Base-by-base conservation (phyloP, 2,888 invertebrate genomes). In the Cyrtodaria siliqua region DNA sequence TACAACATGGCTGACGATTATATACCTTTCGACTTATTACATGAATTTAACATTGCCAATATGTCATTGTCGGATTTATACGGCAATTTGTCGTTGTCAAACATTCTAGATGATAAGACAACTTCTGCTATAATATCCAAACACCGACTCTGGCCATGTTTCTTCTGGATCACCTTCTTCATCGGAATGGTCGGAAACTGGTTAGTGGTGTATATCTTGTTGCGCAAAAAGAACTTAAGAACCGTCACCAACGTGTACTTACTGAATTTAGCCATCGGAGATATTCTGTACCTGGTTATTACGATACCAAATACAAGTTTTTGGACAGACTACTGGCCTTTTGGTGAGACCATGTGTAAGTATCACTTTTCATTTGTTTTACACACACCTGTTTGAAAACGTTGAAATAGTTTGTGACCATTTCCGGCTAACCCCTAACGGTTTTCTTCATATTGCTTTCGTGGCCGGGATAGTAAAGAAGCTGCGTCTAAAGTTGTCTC, bases 311-410 rank as follows among this genome's bases (percentile, higher is more conserved):
- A 75, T 27, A 77, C 72, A 0, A 61, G 74, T 9, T 67, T 71
- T 14, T 69, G 64, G 64, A 64, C 59, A 26, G 56, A 66, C 20
- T 63, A 72, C 52, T 83, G 82, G 82, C 79, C 77, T 16, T 72
- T 74, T 52, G 79, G 82, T 12, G 74, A 75, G 14, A n/a, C 59
- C 16, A 73, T 83, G 63, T 83, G 82, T 83, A 72, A 83, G 82
- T 83, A 67, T n/a, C n/a, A n/a, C n/a, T n/a, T n/a, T n/a, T n/a
- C n/a, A n/a, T n/a, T n/a, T n/a, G n/a, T n/a, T n/a, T n/a, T n/a
- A n/a, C n/a, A n/a, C n/a, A n/a, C n/a, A n/a, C n/a, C n/a, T n/a
- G n/a, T n/a, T n/a, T n/a, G n/a, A n/a, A n/a, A n/a, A n/a, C n/a
- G n/a, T n/a, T n/a, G n/a, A n/a, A n/a, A n/a, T n/a, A n/a, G n/a